Evolutionary conservation across 1,140 invertebrate species (phyloP).

Genomic region (Drosophila nigrodunni): DNA sequence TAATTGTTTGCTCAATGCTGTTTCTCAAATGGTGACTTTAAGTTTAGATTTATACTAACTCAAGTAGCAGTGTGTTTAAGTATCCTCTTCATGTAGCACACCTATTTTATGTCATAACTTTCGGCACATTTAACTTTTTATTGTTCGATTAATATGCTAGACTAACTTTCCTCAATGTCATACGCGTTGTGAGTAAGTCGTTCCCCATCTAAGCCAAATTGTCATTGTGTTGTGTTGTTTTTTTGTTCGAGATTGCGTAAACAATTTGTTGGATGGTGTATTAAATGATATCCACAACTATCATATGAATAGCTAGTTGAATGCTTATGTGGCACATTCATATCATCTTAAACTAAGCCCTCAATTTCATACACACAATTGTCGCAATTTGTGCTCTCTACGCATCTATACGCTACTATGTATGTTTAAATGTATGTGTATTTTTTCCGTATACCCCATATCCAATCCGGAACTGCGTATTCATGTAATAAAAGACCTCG

Average conservation of each 20-base stretch:
- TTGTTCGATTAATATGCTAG: slow-evolving; percentile 16
- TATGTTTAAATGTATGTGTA: neutral
- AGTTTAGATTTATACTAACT: neutral
- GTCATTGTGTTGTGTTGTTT: slow-evolving; percentile 9
- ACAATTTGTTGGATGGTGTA: slow-evolving; percentile 32
- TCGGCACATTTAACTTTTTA: slow-evolving; percentile 16
- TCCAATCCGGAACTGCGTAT: slow-evolving; percentile 24
- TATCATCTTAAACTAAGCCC: slow-evolving; percentile 50
- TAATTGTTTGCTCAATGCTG: no score
- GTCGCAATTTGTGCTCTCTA: slow-evolving; percentile 51
- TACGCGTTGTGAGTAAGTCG: neutral
- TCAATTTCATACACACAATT: slow-evolving; percentile 59
- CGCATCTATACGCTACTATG: neutral
- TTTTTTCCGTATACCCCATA: slow-evolving; percentile 6
- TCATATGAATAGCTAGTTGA: slow-evolving; percentile 32
- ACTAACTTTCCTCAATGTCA: slow-evolving; percentile 10
- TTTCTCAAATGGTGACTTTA: neutral
- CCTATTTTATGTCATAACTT: neutral
- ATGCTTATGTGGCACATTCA: slow-evolving; percentile 18
- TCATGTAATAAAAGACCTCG: slow-evolving; percentile 38
- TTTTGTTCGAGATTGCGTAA: slow-evolving; percentile 14
- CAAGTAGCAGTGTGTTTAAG: neutral
- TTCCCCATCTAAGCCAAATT: slow-evolving; percentile 5
- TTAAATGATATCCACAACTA: slow-evolving; percentile 25
- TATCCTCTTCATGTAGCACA: slow-evolving; percentile 1